Conservation (phyloP, 2,113 vertebrate genomes). For the Anolis carolinensis region DNA sequence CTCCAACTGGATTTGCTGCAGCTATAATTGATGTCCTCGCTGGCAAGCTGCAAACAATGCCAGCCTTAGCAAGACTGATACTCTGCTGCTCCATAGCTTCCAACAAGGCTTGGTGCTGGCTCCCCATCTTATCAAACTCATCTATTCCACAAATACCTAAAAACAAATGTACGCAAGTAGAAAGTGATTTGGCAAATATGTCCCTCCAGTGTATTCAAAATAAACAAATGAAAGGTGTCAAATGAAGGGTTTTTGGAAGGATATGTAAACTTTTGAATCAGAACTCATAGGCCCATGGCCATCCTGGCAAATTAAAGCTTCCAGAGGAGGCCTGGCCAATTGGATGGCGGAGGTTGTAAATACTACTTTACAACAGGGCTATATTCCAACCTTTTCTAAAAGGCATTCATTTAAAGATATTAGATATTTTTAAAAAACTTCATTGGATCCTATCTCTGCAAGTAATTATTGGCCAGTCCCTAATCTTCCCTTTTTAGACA, state of each 20-base stretch:
- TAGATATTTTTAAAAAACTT: no score
- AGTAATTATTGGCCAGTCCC: no score
- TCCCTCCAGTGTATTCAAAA: background rate
- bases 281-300: background rate
- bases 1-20: conserved; percentile 93
- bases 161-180: conserved; percentile 44
- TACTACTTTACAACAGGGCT: no score
- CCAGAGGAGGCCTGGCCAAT: no score
- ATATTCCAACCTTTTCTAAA: no score
- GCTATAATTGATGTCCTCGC: conserved; percentile 93
- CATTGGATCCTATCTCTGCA: no score
- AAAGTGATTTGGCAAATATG: background rate
- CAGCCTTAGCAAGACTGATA: conserved; percentile 97
- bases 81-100: conserved; percentile 99
- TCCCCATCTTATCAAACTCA: conserved; percentile 98
- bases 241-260: background rate
- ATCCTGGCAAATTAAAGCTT: no score
- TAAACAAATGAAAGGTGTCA: background rate
- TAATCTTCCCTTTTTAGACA: no score
- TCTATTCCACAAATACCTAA: conserved; percentile 97
- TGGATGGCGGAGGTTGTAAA: no score
- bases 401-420: no score
- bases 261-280: background rate
- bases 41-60: conserved; percentile 93
- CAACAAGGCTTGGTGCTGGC: conserved; percentile 92